These are phyloP conservation scores for Cydia pomonella DNA, from an alignment of 1,140 invertebrate species.

Conservation along the genomic window DNA sequence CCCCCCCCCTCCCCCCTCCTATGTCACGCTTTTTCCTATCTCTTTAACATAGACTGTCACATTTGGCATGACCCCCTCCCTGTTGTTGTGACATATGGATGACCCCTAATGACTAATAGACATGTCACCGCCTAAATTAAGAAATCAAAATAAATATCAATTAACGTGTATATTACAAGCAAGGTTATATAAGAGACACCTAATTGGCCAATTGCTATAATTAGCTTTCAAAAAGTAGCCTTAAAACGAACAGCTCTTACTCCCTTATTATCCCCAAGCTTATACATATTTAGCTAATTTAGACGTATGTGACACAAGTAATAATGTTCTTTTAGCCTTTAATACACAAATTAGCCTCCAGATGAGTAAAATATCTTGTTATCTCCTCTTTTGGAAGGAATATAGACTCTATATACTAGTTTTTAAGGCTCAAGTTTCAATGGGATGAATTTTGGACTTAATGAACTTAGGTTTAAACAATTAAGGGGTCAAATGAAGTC, in stretches of 20 bases:
- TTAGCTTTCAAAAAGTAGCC: neutral
- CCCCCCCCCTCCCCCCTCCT: no score
- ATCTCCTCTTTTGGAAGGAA: neutral
- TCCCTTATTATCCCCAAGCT: neutral
- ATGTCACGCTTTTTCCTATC: no score
- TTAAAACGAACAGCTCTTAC: neutral
- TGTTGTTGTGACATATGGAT: no score
- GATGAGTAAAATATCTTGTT: neutral
- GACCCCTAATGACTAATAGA: no score
- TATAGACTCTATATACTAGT: neutral
- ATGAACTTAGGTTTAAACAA: conserved; percentile 1
- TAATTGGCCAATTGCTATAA: neutral
- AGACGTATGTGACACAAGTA: neutral
- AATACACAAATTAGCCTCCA: neutral
- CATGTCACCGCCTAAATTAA: no score
- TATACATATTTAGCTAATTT: neutral
- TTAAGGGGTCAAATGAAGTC: neutral
- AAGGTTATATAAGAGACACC: no score
- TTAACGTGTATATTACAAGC: no score
- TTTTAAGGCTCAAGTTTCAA: neutral
- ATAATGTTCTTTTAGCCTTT: neutral
- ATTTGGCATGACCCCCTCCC: no score
- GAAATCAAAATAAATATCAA: no score
- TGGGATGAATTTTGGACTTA: neutral
- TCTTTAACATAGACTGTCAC: no score